A percentile compares a stretch with the other conserved stretches of the same genome.
Conservation (phyloP, 1,140 invertebrate species). For the Subanguina moxae region DNA sequence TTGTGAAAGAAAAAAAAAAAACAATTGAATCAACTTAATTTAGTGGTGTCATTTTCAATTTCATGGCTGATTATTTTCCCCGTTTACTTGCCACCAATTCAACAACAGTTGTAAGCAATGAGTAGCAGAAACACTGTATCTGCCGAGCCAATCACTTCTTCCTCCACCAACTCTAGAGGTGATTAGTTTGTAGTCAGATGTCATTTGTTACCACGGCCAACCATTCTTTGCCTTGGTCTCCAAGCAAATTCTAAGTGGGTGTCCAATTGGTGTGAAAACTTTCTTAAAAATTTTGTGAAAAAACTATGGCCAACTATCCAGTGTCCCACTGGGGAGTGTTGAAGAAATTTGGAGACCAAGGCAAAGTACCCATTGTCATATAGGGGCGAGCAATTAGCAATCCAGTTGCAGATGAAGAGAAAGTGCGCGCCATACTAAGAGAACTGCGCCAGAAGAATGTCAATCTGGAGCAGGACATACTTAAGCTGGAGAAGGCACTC, state of each 20-base stretch:
- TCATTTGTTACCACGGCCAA: too few species aligned
- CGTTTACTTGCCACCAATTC: too few species aligned
- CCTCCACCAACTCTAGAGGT: not conserved
- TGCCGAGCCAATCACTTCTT: not conserved
- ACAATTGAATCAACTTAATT: too few species aligned
- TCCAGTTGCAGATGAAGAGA: constrained; percentile 1
- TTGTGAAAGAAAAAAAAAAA: too few species aligned
- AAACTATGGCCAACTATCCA: too few species aligned
- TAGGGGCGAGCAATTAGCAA: not conserved
- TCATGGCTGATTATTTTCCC: too few species aligned
- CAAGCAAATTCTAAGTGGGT: not conserved
- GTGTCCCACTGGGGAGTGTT: not conserved
- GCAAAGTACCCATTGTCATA: not conserved
- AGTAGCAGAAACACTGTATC: not conserved
- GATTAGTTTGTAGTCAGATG: too few species aligned
- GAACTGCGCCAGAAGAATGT: constrained; percentile 21
- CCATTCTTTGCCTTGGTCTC: too few species aligned
- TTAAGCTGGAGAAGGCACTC: constrained; percentile 23
- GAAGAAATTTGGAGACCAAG: not conserved
- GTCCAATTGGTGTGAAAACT: not conserved
- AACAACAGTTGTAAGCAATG: not conserved
- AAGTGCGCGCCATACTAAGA: constrained; percentile 8
- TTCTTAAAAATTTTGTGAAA: not conserved
- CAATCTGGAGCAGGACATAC: constrained; percentile 19
- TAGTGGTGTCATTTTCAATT: too few species aligned